phyloP scores from a whole-genome alignment of 2,113 vertebrate species.

The Barbus barbus region DNA sequence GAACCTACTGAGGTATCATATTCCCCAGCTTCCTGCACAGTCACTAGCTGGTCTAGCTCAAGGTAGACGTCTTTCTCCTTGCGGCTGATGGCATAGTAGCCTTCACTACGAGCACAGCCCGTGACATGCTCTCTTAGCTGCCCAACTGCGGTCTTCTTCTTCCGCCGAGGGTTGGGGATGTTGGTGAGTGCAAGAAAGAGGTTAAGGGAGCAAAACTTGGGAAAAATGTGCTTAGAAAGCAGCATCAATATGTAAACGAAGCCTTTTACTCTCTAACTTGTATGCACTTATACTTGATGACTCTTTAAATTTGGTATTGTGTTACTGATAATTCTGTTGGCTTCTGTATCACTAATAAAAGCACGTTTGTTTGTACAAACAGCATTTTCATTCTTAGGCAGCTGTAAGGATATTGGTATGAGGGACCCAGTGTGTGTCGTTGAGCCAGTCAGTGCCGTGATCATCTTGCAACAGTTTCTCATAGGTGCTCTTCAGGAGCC shows the following conservation, averaged over 20 bases:
- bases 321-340: not conserved
- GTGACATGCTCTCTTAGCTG: constrained; percentile 86
- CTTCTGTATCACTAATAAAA: not conserved
- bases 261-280: not conserved
- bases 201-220: constrained; percentile 75
- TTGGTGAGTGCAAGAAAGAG: constrained; percentile 82
- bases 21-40: constrained; percentile 78
- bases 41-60: constrained; percentile 83
- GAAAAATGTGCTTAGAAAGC: too few species aligned
- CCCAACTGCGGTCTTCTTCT: constrained; percentile 78
- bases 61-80: constrained; percentile 92
- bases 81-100: constrained; percentile 92
- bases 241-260: not conserved
- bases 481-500: constrained; percentile 81
- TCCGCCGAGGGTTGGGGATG: constrained; percentile 84
- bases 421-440: constrained; percentile 93
- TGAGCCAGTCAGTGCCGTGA: constrained; percentile 88
- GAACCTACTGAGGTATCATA: constrained; percentile 78
- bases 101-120: constrained; percentile 88
- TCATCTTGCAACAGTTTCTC: constrained; percentile 87
- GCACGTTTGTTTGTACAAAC: not conserved
- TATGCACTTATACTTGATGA: not conserved
- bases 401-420: constrained; percentile 89
- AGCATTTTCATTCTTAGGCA: not conserved
- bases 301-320: not conserved